Evolutionary conservation across 2,113 vertebrate genomes (phyloP).

Genomic region (Perca schrenkii): DNA sequence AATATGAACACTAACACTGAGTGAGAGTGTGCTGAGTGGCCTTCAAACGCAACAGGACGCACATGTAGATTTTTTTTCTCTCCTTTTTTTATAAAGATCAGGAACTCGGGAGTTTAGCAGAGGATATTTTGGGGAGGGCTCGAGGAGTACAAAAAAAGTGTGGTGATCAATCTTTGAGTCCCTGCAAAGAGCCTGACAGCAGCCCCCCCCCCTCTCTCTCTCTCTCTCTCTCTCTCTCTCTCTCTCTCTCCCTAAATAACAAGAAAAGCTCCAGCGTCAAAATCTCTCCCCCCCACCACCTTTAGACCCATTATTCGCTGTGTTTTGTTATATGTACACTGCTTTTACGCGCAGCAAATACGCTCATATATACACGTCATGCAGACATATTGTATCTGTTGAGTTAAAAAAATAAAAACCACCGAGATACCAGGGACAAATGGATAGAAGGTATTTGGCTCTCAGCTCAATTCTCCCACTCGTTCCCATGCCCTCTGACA

Average conservation of each 20-base stretch:
- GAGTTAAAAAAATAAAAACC: background rate
- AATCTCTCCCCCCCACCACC: conserved; percentile 3
- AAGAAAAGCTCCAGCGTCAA: conserved; percentile 48
- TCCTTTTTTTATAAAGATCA: conserved; percentile 31
- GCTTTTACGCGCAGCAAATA: conserved; percentile 3
- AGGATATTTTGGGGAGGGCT: conserved; percentile 80
- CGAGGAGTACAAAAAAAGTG: conserved; percentile 68
- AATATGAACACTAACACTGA: background rate
- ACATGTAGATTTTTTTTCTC: conserved; percentile 40
- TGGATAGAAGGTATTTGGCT: background rate
- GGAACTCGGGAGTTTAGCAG: conserved; percentile 57
- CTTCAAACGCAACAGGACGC: conserved; percentile 38
- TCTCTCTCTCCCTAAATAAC: conserved; percentile 77
- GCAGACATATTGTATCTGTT: background rate
- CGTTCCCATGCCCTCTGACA: conserved; percentile 29
- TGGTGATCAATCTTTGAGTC: conserved; percentile 94
- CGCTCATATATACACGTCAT: background rate
- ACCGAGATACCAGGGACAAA: background rate
- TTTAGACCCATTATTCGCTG: background rate
- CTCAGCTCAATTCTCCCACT: background rate
- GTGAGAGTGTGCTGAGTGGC: conserved; percentile 29
- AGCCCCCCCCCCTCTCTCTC: conserved; percentile 72
- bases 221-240: too few species aligned
- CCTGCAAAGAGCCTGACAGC: conserved; percentile 91
- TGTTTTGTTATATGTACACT: background rate